Conservation (phyloP, 2,113 vertebrate species). For the Oxyura jamaicensis region DNA sequence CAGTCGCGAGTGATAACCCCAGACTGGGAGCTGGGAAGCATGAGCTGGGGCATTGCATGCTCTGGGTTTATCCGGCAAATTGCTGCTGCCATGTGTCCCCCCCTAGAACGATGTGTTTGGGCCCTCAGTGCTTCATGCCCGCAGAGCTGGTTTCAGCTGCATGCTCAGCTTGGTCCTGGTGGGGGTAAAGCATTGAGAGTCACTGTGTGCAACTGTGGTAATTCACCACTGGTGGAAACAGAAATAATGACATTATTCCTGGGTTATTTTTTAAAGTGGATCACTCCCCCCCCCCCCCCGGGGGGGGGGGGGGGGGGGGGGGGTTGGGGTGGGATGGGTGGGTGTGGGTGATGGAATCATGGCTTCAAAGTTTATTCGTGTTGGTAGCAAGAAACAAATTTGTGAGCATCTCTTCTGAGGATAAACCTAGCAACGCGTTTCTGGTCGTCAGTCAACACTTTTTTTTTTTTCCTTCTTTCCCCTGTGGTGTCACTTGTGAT, state of each 20-base stretch:
- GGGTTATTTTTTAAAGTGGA: constrained; percentile 33
- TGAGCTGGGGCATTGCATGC: not conserved
- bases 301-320: too few relatives aligned
- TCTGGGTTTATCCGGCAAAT: not conserved
- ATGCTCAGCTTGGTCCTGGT: not conserved
- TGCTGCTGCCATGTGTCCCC: not conserved
- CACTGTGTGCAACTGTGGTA: not conserved
- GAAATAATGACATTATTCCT: constrained; percentile 46
- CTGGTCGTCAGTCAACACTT: constrained; percentile 24
- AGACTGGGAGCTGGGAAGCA: not conserved
- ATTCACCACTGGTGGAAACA: constrained; percentile 50
- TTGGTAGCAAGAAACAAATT: constrained; percentile 34
- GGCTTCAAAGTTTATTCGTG: constrained; percentile 26
- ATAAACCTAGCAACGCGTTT: constrained; percentile 41
- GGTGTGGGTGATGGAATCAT: not conserved
- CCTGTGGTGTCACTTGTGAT: not conserved
- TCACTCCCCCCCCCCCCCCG: too few relatives aligned
- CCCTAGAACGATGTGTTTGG: constrained; percentile 20
- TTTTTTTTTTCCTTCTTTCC: not conserved
- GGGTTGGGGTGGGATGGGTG: too few relatives aligned
- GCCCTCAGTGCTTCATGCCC: not conserved
- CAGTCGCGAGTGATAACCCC: not conserved
- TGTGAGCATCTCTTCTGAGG: constrained; percentile 18
- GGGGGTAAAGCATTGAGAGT: not conserved
- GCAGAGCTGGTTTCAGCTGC: not conserved